These are phyloP conservation scores for Mesembrinibis cayennensis DNA, from an alignment of 2,113 vertebrate genomes.

Conservation along the genomic window DNA sequence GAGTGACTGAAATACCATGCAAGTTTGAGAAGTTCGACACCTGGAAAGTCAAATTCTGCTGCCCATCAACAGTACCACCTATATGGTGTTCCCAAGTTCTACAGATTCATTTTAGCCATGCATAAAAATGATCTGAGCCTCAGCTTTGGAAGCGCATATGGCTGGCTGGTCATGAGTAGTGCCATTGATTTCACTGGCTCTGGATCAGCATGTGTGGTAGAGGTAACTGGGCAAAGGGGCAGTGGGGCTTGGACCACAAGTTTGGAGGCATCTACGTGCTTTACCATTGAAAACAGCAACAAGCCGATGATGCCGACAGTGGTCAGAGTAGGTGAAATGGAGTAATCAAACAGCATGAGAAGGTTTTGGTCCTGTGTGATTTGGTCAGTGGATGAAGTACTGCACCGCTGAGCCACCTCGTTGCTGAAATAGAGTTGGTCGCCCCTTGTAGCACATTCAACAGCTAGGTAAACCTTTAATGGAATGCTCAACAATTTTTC, in stretches of 20 bases:
- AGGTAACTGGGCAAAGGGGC: neutral
- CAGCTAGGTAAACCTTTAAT: neutral
- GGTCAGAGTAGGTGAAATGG: neutral
- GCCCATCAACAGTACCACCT: accelerated
- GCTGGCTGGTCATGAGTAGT: accelerated
- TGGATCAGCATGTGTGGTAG: neutral
- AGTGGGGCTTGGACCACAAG: accelerated
- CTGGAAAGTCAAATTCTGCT: neutral
- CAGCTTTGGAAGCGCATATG: accelerated
- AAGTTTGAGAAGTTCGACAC: accelerated
- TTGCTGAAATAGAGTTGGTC: neutral
- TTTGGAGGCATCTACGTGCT: neutral
- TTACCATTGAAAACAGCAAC: neutral
- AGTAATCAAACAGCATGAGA: neutral
- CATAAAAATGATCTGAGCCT: neutral
- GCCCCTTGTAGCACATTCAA: neutral
- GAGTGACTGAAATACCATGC: accelerated
- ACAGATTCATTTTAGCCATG: accelerated
- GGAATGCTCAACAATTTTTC: neutral
- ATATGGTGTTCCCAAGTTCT: neutral
- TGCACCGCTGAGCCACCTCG: accelerated
- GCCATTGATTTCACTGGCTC: neutral
- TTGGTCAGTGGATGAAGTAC: neutral
- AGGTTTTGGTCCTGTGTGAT: neutral
- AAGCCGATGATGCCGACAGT: neutral